Base-by-base conservation (phyloP, 2,113 vertebrate species). In the Megaleporinus macrocephalus region DNA sequence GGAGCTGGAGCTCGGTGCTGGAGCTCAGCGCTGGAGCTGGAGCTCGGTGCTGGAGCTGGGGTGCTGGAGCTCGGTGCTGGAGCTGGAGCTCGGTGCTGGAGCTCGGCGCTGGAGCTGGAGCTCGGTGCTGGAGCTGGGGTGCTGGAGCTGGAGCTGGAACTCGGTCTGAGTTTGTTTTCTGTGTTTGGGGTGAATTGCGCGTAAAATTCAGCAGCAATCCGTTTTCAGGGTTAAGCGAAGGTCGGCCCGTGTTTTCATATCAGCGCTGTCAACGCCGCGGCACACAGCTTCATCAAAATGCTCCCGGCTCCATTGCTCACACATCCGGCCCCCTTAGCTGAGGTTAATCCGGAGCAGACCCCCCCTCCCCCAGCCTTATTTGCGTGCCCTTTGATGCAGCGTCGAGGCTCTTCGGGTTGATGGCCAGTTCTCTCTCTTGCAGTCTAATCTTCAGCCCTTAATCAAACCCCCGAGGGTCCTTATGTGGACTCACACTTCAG, bases 161-260 rank as follows among this genome's bases (percentile, higher is more conserved):
- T 68, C 49, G 13, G 13, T 18, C 49, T 18, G 49, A 3, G 7
- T 47, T 62, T 26, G 36, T 20, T 18, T 47, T 29, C 6, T 4
- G 7, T 20, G 18, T 68, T 33, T 12, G 16, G 65, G 18, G 65
- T 18, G n/a, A 68, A 68, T 22, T 36, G 29, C 36, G 29, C 33
- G 20, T 30, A 68, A 68, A 68, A 68, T 68, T 68, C 14, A 41
- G 26, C 26, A 57, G 27, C 63, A 65, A 20, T 36, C 47, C 47
- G 20, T 78, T 44, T 47, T 79, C 78, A 80, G 55, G 57, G 78
- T 73, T 80, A 73, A 63, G 26, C 5, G 20, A 51, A 73, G 13
- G 78, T 49, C 69, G 20, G 5, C 5, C 41, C 0, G 6, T 59
- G 55, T 29, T 63, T 73, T 73, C 55, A 33, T 73, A 30, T 33